Conservation (phyloP, 2,888 invertebrate species). For the Tillus elongatus region DNA sequence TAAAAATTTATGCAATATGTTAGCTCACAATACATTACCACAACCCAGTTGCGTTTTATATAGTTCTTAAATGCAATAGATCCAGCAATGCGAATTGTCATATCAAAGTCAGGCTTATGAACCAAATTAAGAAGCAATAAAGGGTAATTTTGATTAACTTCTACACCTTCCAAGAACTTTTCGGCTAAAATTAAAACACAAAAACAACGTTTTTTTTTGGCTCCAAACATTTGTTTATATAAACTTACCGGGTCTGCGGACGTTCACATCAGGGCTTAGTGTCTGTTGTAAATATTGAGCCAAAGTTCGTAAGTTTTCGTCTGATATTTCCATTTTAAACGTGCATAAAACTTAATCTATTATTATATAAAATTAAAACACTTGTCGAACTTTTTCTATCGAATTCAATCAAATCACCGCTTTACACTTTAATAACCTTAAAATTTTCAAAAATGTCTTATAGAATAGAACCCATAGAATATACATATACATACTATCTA, state of each 20-base stretch:
- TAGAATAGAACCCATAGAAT: too few species aligned
- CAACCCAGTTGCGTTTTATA: conserved; percentile 90
- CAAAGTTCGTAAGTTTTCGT: conserved; percentile 72
- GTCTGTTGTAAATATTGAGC: conserved; percentile 83
- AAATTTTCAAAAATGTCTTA: too few species aligned
- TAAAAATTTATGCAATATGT: neutral
- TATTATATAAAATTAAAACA: too few species aligned
- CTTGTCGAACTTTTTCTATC: too few species aligned
- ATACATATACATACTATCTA: too few species aligned
- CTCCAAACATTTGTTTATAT: neutral
- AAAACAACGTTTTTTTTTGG: neutral
- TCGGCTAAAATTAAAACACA: conserved; percentile 60
- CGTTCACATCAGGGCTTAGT: conserved; percentile 69
- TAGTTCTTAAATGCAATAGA: conserved; percentile 96
- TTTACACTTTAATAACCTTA: too few species aligned
- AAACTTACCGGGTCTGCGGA: conserved; percentile 71
- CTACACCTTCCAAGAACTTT: conserved; percentile 82
- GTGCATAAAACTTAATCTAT: too few species aligned
- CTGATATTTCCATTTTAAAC: conserved; percentile 90
- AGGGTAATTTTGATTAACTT: conserved; percentile 84
- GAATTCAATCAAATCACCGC: too few species aligned
- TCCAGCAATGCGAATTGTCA: conserved; percentile 78
- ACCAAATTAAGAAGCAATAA: conserved; percentile 76
- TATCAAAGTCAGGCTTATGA: conserved; percentile 69
- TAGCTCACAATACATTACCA: conserved; percentile 47